Conservation (phyloP, 30 jellyfish, hydroid and myxozoan species). For the Cassiopea xamachana region DNA sequence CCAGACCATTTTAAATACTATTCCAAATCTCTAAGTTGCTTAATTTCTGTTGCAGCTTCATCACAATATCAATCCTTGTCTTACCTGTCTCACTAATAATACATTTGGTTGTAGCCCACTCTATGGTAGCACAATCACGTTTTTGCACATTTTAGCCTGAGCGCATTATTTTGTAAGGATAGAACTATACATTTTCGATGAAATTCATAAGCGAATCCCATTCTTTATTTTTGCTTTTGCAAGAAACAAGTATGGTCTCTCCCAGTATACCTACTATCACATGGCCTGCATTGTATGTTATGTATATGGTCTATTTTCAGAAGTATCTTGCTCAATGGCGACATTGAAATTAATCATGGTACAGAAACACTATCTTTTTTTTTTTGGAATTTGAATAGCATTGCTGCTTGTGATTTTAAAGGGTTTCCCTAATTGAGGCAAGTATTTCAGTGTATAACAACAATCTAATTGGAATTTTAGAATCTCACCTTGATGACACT, state of each 20-base stretch:
- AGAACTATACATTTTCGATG: conserved; percentile 19
- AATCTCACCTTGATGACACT: conserved; percentile 30
- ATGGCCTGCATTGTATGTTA: conserved; percentile 38
- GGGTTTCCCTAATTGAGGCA: conserved; percentile 39
- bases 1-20: conserved; percentile 30
- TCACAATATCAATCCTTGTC: conserved; percentile 49
- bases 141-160: conserved; percentile 48
- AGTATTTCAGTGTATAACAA: conserved; percentile 24
- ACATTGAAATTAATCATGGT: conserved; percentile 20
- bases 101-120: conserved; percentile 50
- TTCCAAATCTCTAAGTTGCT: conserved; percentile 30
- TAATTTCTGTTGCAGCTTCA: conserved; percentile 48
- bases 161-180: conserved; percentile 44
- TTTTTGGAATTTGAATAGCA: conserved; percentile 19
- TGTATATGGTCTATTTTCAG: conserved; percentile 7
- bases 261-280: conserved; percentile 30
- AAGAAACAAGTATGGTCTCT: conserved; percentile 8
- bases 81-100: conserved; percentile 31
- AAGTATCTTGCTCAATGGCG: conserved; percentile 41
- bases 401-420: conserved; percentile 38
- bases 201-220: conserved; percentile 55
- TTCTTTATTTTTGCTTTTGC: conserved; percentile 19
- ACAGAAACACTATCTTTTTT: neutral
- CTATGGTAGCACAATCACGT: conserved; percentile 38
- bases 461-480: conserved; percentile 38